Percentiles rank a stretch among this genome's conserved stretches.
phyloP scores from a whole-genome alignment of 2,113 vertebrate genomes.

The Mellivora capensis region DNA sequence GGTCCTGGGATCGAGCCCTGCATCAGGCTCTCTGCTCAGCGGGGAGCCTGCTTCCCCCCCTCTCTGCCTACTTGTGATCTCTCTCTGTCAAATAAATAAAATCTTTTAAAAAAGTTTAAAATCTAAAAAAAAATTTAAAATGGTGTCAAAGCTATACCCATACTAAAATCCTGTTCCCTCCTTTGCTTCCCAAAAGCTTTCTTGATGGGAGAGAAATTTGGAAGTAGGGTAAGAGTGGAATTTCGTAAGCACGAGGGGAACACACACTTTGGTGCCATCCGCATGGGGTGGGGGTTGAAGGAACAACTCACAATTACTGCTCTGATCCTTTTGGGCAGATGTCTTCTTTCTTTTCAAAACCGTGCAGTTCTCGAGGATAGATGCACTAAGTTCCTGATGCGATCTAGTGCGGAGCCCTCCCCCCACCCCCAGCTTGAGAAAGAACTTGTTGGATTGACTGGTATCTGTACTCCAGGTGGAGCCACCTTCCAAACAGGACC shows the following conservation, averaged over 20 bases:
- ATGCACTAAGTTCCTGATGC: too few species aligned
- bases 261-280: neutral
- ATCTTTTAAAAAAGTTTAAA: too few species aligned
- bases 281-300: neutral
- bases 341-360: neutral
- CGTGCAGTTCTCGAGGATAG: neutral
- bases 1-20: too few species aligned
- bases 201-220: neutral
- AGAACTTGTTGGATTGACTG: neutral
- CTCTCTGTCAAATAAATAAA: too few species aligned
- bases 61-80: too few species aligned
- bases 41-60: too few species aligned
- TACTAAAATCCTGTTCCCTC: neutral
- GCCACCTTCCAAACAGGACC: neutral
- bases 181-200: neutral
- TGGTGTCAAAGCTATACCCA: neutral
- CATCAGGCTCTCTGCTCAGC: too few species aligned
- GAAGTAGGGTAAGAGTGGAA: neutral
- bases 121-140: neutral
- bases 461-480: neutral
- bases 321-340: neutral
- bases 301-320: neutral
- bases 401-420: too few species aligned
- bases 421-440: neutral
- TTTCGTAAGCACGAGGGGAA: rapidly evolving